Base-by-base conservation (phyloP, 2,113 vertebrate genomes). In the Phylloscopus trochiloides region DNA sequence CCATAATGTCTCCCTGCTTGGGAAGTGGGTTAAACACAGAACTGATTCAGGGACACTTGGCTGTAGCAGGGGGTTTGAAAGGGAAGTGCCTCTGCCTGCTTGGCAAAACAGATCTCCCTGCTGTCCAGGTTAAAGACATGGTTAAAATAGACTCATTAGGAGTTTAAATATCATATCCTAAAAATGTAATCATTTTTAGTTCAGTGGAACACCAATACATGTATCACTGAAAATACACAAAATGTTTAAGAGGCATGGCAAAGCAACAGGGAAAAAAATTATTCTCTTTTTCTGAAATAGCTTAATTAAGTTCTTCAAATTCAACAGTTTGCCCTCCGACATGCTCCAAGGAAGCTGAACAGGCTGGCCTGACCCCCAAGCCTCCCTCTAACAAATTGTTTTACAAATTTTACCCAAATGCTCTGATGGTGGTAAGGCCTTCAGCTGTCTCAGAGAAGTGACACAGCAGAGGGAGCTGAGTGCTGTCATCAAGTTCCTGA, bases 381-480 rank as follows among this genome's bases (percentile, higher is more conserved):
- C 6, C 15, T 72, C 40, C 24, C 43, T 78, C 42, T 26, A 26
- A 54, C 31, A 0, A 48, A 68, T 52, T 63, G 12, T 61, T 86
- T 83, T 70, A 94, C 96, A 45, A 28, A 52, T 52, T 32, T 80
- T 55, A 99, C 99, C 99, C 98, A 59, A 99, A 99, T 4, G 99
- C 99, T 95, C 99, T 98, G 47, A 99, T 99, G 34, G 99, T 99
- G 66, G 99, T 99, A 61, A 99, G 99, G 21, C 99, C 99, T 95
- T 99, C 99, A 1, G 99, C 99, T 2, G 99, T 99, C 98, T 99
- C 99, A 28, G 99, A 99, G 97, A 99, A 99, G 97, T 99, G 99
- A 91, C 99, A 99, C 52, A 99, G 98, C 77, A 99, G 98, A 81
- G 99, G 99, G 24, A 99, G 98, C 92, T 99, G 99, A 7, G 99